A percentile compares a stretch with the other conserved stretches of the same genome.
These are phyloP conservation scores for Coleophora flavipennella DNA, from an alignment of 2,888 invertebrate genomes.

Conservation along the genomic window DNA sequence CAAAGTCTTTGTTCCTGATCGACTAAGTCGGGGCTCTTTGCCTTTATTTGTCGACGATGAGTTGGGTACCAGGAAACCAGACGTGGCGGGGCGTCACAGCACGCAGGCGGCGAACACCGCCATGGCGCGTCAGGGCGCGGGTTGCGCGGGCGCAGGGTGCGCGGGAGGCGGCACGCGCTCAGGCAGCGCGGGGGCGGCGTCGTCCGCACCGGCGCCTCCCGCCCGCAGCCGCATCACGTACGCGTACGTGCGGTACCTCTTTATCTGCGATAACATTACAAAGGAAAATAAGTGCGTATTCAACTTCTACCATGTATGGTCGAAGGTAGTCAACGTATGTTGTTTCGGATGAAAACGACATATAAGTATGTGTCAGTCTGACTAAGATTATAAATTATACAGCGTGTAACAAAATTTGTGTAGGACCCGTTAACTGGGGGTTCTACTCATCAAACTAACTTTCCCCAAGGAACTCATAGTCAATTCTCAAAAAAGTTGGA, in stretches of 20 bases:
- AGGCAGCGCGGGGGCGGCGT: conserved; percentile 72
- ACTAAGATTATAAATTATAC: no score
- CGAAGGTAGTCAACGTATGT: no score
- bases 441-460: no score
- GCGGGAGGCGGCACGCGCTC: conserved; percentile 47
- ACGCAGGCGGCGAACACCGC: conserved; percentile 87
- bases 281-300: no score
- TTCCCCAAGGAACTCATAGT: no score
- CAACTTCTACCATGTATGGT: no score
- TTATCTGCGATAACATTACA: conserved; percentile 70
- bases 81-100: conserved; percentile 61
- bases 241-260: conserved; percentile 87
- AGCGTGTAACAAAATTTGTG: no score
- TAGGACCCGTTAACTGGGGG: no score
- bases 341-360: no score
- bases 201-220: conserved; percentile 46
- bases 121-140: conserved; percentile 82
- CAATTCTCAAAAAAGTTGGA: no score
- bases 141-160: conserved; percentile 71
- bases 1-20: neutral
- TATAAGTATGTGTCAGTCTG: no score
- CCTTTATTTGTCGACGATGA: no score
- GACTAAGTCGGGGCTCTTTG: conserved; percentile 15
- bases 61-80: conserved; percentile 11
- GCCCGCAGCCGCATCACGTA: conserved; percentile 81